Evolutionary conservation across 2,797 vertebrate genomes (phyloP).

Genomic region (Brachyrhaphis roseni): DNA sequence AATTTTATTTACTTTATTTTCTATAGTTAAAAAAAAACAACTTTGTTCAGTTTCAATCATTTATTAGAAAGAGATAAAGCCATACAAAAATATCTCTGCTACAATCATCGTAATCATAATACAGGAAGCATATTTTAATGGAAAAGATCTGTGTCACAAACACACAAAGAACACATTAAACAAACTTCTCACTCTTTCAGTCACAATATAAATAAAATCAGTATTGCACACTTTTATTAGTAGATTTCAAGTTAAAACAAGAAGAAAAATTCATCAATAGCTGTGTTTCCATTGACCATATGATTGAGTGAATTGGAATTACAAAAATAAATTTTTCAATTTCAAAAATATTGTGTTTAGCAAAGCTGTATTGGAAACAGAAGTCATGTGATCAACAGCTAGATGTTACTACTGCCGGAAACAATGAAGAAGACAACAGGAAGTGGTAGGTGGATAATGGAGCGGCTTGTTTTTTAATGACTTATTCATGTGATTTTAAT

Average conservation of each 20-base stretch:
- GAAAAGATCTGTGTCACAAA: slow-evolving; percentile 23
- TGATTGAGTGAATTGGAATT: too few relatives aligned
- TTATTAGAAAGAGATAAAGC: slow-evolving; percentile 57
- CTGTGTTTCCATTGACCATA: too few relatives aligned
- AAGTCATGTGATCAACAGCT: too few relatives aligned
- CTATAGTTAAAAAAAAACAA: background rate
- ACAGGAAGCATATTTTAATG: slow-evolving; percentile 5
- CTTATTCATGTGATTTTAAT: too few relatives aligned
- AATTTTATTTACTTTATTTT: background rate
- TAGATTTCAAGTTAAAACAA: slow-evolving; percentile 23
- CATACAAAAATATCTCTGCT: slow-evolving; percentile 37
- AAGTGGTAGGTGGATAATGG: too few relatives aligned
- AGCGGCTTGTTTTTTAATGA: too few relatives aligned
- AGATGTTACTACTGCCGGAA: too few relatives aligned
- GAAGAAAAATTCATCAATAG: slow-evolving; percentile 12
- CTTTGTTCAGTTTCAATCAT: slow-evolving; percentile 36
- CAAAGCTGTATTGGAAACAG: too few relatives aligned
- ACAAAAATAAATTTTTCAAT: too few relatives aligned
- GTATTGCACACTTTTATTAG: slow-evolving; percentile 50
- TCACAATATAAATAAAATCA: slow-evolving; percentile 51
- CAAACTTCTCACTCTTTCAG: slow-evolving; percentile 9
- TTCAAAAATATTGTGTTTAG: too few relatives aligned
- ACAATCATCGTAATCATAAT: slow-evolving; percentile 11
- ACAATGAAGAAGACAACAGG: too few relatives aligned
- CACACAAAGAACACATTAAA: slow-evolving; percentile 48